A percentile compares a stretch with the other conserved stretches of the same genome.
Conservation (phyloP, 2,113 vertebrate genomes). For the Prunella fulvescens region DNA sequence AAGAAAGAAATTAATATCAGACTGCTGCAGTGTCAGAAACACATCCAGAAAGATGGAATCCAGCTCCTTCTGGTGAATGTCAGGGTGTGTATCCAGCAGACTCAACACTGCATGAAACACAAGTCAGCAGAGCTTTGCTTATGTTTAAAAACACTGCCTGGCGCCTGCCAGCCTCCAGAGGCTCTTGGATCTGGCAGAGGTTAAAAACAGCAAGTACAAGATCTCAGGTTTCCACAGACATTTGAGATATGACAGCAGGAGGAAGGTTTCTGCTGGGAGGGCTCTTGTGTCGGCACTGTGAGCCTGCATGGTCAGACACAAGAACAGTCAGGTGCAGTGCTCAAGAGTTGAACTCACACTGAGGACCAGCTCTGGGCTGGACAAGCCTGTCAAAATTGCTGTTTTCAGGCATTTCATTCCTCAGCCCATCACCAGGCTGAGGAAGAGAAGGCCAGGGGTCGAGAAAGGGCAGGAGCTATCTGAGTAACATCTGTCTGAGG, state of each 20-base stretch:
- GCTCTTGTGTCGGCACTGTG: neutral
- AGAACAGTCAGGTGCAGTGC: neutral
- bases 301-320: neutral
- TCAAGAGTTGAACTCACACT: neutral
- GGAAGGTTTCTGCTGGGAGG: neutral
- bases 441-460: neutral
- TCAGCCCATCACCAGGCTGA: neutral
- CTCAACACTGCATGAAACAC: fast-evolving
- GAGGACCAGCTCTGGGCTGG: neutral
- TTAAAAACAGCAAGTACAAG: neutral
- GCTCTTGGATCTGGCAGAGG: neutral
- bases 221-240: neutral
- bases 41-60: neutral
- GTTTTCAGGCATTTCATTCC: neutral
- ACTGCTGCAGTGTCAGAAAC: neutral
- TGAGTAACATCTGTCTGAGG: neutral
- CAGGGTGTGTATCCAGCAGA: neutral
- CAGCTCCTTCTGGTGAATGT: slow-evolving; percentile 27
- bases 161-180: neutral
- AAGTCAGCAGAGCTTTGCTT: neutral
- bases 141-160: neutral
- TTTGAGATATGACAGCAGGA: neutral
- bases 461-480: neutral
- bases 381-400: neutral
- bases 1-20: neutral